Conservation (phyloP, 2,113 vertebrate species). For the Megaceryle torquata region DNA sequence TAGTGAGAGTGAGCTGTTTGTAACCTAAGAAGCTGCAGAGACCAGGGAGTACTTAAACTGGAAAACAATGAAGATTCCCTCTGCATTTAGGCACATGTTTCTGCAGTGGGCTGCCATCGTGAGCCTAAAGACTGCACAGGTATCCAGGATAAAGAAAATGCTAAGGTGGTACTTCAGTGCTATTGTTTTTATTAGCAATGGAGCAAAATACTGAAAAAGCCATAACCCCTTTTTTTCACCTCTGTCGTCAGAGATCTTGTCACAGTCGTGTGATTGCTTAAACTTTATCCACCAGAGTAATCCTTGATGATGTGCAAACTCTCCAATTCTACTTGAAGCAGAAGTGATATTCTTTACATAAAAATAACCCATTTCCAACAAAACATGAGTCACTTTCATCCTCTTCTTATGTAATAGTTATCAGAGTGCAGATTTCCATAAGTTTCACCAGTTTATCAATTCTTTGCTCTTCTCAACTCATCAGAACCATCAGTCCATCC, state of each 20-base stretch:
- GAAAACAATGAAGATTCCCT: not conserved
- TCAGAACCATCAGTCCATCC: not conserved
- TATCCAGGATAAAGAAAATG: not conserved
- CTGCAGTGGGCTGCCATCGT: not conserved
- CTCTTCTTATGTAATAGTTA: not conserved
- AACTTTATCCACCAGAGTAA: not conserved
- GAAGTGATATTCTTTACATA: not conserved
- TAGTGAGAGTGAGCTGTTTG: not conserved
- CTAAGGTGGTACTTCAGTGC: not conserved
- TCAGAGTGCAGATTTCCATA: not conserved
- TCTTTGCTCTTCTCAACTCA: not conserved
- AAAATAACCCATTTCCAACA: not conserved
- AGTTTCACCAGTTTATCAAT: not conserved
- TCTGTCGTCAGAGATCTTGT: not conserved
- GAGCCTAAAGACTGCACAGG: not conserved
- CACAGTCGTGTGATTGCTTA: not conserved
- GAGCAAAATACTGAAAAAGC: not conserved
- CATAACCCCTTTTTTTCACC: not conserved
- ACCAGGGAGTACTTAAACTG: not conserved
- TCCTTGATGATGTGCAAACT: not conserved
- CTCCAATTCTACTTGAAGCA: not conserved
- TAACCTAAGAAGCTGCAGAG: not conserved
- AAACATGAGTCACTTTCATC: not conserved
- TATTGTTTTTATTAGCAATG: not conserved
- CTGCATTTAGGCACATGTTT: not conserved